Percentiles rank a stretch among this genome's conserved stretches.
phyloP scores from a whole-genome alignment of 1,140 invertebrate genomes.

The Goniozus legneri region DNA sequence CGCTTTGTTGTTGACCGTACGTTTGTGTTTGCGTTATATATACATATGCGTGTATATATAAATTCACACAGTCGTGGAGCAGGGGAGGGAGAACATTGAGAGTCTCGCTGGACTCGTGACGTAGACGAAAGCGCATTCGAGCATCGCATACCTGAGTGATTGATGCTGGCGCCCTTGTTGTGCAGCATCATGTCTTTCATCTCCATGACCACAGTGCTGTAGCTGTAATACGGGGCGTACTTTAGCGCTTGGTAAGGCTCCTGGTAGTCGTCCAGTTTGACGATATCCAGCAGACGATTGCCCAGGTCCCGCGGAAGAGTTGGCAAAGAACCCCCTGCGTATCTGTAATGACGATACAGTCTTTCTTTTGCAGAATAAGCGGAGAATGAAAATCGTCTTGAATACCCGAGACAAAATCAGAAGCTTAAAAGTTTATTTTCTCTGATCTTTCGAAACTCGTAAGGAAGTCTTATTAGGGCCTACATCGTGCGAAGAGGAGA shows the following conservation, averaged over 20 bases:
- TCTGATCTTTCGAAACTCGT: too few relatives aligned
- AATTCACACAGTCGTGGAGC: background rate
- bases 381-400: background rate
- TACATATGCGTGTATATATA: too few relatives aligned
- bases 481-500: too few relatives aligned
- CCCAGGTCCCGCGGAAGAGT: constrained; percentile 48
- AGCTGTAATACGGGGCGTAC: constrained; percentile 74
- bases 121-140: constrained; percentile 5
- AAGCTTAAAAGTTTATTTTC: too few relatives aligned
- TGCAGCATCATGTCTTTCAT: constrained; percentile 68
- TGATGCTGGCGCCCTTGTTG: constrained; percentile 55
- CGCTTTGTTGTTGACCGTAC: constrained; percentile 30
- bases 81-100: constrained; percentile 1
- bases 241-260: constrained; percentile 75
- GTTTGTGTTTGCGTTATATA: too few relatives aligned
- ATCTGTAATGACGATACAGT: constrained; percentile 38
- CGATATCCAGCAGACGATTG: constrained; percentile 51
- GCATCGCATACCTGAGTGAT: constrained; percentile 47
- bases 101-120: background rate
- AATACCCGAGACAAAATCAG: too few relatives aligned
- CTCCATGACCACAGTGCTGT: constrained; percentile 74
- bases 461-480: too few relatives aligned
- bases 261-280: constrained; percentile 73
- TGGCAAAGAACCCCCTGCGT: constrained; percentile 57
- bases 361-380: constrained; percentile 3